phyloP scores from a whole-genome alignment of 2,888 invertebrate genomes.

The Eupithecia inturbata region DNA sequence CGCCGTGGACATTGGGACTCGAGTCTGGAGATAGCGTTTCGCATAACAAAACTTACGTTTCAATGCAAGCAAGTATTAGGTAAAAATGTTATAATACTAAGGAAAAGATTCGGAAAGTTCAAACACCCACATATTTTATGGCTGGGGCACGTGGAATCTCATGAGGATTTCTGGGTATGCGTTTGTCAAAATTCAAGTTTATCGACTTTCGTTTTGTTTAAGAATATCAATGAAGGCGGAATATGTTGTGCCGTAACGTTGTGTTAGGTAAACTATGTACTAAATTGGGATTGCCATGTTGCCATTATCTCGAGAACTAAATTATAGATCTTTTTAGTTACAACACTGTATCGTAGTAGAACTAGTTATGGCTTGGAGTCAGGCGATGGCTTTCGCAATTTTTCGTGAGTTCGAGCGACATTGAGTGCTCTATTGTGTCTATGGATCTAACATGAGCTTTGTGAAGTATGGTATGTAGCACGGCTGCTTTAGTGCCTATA shows the following conservation, averaged over 20 bases:
- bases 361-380: slow-evolving; percentile 49
- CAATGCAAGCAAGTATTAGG: slow-evolving; percentile 34
- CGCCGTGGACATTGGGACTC: slow-evolving; percentile 60
- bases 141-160: slow-evolving; percentile 14
- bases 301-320: slow-evolving; percentile 40
- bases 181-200: slow-evolving; percentile 13
- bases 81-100: slow-evolving; percentile 29
- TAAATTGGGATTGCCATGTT: slow-evolving; percentile 23
- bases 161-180: slow-evolving; percentile 7
- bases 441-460: slow-evolving; percentile 58
- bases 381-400: slow-evolving; percentile 72
- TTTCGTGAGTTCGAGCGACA: slow-evolving; percentile 74
- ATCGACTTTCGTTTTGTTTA: slow-evolving; percentile 12
- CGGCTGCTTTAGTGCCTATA: slow-evolving; percentile 20
- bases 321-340: slow-evolving; percentile 51
- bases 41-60: slow-evolving; percentile 64
- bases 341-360: slow-evolving; percentile 47
- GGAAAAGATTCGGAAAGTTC: slow-evolving; percentile 25
- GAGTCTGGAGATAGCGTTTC: slow-evolving; percentile 60
- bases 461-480: slow-evolving; percentile 34
- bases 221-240: slow-evolving; percentile 11
- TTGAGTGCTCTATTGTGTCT: slow-evolving; percentile 72
- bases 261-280: slow-evolving; percentile 18
- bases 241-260: slow-evolving; percentile 12
- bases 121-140: slow-evolving; percentile 5